phyloP scores from a whole-genome alignment of 30 jellyfish, hydroid and myxozoan species.

The Turritopsis rubra region DNA sequence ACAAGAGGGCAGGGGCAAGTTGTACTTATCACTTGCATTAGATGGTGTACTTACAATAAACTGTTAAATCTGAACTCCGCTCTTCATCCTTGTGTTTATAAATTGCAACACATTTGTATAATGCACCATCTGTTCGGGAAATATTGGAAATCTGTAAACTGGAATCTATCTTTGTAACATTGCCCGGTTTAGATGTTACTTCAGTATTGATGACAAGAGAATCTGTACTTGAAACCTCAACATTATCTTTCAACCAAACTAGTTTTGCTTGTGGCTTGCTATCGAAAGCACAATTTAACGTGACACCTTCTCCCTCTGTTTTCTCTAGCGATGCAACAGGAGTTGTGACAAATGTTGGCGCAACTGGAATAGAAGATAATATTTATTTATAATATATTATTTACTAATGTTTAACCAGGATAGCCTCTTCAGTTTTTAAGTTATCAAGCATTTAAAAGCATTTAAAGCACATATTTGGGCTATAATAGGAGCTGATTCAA shows the following conservation, averaged over 20 bases:
- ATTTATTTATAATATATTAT: too few species aligned
- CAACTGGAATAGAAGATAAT: background rate
- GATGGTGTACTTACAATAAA: conserved; percentile 13
- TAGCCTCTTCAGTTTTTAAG: too few species aligned
- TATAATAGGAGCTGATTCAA: too few species aligned
- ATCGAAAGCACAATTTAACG: conserved; percentile 4
- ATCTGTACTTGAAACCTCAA: background rate
- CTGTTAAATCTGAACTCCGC: background rate
- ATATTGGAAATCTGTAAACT: background rate
- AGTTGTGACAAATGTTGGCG: conserved; percentile 7
- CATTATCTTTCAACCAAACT: background rate
- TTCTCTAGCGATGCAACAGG: background rate
- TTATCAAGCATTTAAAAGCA: too few species aligned
- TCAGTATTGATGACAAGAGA: background rate
- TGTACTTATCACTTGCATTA: background rate
- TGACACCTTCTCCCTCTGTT: background rate
- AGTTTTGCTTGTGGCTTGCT: conserved; percentile 21
- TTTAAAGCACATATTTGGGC: too few species aligned
- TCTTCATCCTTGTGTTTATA: background rate
- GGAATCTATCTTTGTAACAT: background rate
- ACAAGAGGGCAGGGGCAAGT: background rate
- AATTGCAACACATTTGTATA: conserved; percentile 2
- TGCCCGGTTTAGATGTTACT: background rate
- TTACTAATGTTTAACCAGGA: too few species aligned
- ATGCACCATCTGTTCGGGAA: background rate